phyloP scores from a whole-genome alignment of 1,140 invertebrate species.

The Bactericera cockerelli region DNA sequence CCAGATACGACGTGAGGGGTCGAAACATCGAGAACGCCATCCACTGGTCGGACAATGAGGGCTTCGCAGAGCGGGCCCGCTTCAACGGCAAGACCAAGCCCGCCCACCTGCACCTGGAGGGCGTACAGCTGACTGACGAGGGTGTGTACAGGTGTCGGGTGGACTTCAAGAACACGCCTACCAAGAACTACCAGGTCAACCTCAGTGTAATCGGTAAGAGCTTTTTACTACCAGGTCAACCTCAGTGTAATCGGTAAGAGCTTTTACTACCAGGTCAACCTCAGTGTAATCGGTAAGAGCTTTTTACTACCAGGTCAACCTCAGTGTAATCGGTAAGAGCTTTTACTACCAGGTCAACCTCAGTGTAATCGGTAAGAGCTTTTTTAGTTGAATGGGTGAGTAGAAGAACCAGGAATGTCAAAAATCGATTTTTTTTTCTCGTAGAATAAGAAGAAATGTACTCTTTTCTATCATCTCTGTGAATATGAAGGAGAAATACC shows the following conservation, averaged over 20 bases:
- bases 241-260: constrained; percentile 72
- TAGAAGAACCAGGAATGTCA: too few relatives aligned
- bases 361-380: too few relatives aligned
- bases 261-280: constrained; percentile 66
- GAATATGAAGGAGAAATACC: too few relatives aligned
- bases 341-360: too few relatives aligned
- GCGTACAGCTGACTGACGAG: constrained; percentile 53
- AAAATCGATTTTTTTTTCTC: too few relatives aligned
- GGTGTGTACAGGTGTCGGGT: constrained; percentile 67
- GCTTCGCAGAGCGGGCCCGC: constrained; percentile 55
- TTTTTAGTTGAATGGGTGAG: too few relatives aligned
- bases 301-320: constrained; percentile 66
- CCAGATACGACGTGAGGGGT: constrained; percentile 38
- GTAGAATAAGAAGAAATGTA: too few relatives aligned
- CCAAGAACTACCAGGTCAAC: constrained; percentile 66
- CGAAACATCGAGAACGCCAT: constrained; percentile 53
- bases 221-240: too few relatives aligned
- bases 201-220: constrained; percentile 72
- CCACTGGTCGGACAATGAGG: constrained; percentile 57
- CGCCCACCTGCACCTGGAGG: constrained; percentile 54
- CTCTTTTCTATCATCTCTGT: too few relatives aligned
- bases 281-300: constrained; percentile 74
- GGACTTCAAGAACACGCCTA: constrained; percentile 71
- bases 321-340: constrained; percentile 74
- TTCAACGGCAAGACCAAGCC: constrained; percentile 54